Evolutionary conservation across 2,113 vertebrate species (phyloP), one percentile per base, ranked within the genome.

Genomic region (Phaethornis superciliosus): DNA sequence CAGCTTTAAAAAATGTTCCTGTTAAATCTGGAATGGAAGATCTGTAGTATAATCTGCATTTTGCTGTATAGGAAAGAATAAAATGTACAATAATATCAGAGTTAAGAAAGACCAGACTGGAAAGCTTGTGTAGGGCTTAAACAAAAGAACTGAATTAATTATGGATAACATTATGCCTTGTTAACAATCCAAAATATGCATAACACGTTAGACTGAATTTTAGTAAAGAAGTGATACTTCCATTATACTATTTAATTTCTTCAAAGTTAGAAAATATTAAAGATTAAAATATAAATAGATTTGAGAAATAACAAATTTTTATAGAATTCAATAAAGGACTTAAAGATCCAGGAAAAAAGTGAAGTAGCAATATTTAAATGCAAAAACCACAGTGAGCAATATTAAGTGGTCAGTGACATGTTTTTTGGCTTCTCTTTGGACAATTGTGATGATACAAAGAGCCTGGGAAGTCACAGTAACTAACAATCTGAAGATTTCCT

Each of bases 1-100:
- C 67, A 88, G 37, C 32, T 94, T 82, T 74, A n/a, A 65, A 88
- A 92, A 65, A 18, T n/a, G 24, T 47, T 95, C 79, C n/a, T 76
- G 35, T 68, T 65, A 69, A n/a, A 55, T 49, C 49, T 68, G 10
- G n/a, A 82, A 93, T 4, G 11, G 71, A 88, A 58, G 26, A 93
- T 51, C 35, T 62, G 16, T 47, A 59, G 6, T 28, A 28, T 72
- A 68, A 91, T 72, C 40, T 82, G 15, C 30, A 35, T 89, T 93
- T 93, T 47, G 7, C 24, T 52, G 4, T 18, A 44, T 6, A 67
- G 10, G 35, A 76, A 87, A 74, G 11, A 81, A 56, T 6, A 63
- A 9, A 68, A 69, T 51, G 60, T 7, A 44, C 8, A 28, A 7
- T 62, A 55, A 63, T 35, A 78, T 24, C 40, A 68, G 35, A 63